Evolutionary conservation across 2,888 invertebrate species (phyloP), one percentile per base, ranked within the genome.

Genomic region (Amorpha juglandis): DNA sequence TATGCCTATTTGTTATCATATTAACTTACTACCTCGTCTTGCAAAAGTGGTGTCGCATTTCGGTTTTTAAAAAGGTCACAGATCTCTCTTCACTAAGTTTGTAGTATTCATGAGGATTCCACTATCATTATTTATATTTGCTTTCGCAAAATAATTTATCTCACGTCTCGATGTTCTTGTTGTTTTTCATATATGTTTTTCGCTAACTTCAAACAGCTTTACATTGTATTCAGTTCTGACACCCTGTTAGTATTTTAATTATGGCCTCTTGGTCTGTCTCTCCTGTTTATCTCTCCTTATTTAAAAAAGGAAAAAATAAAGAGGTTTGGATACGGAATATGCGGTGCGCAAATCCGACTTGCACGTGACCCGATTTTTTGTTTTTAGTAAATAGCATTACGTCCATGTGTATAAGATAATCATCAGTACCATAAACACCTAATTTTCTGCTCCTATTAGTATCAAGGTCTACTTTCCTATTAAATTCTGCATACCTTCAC

Each of bases 121-220:
- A 58, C 19, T 58, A 58, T 58, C 58, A 19, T 42, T 12, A 58
- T 58, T 38, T 19, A 42, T 58, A 58, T 58, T 58, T 58, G 58
- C 42, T 42, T 58, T 58, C 58, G 19, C 58, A 16, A 42, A 38
- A 58, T 42, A 42, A 58, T 58, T 42, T 58, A 42, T 58, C 42
- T 42, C 38, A 16, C 8, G 55, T 38, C 19, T 58, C 42, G 11
- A 42, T 11, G 58, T 58, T 58, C n/a, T 58, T 9, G n/a, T 55
- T 9, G 33, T 55, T 38, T 58, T 38, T 11, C 9, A 0, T 9
- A 42, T 19, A 8, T 42, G 12, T 35, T 52, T 55, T n/a, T 42
- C 38, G 38, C 11, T 58, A 19, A 50, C n/a, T 50, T 50, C 9
- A 50, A 50, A 48, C n/a, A 48, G 16, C 48, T 48, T 8, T 48